Evolutionary conservation across 2,888 invertebrate species (phyloP).

Genomic region (Andricus quercusramuli): DNA sequence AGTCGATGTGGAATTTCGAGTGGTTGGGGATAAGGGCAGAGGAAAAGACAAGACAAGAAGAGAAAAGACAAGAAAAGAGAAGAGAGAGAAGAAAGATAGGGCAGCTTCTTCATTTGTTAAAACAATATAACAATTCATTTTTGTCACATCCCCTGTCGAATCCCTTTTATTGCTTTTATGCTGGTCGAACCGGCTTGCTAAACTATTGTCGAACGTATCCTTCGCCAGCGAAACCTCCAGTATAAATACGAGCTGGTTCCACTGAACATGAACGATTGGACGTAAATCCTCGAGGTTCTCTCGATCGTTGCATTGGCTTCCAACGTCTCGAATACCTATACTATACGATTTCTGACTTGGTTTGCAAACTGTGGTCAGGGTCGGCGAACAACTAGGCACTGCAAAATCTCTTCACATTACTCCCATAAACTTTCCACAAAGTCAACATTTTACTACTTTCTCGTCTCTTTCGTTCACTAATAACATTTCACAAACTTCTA

Average conservation of each 20-base stretch:
- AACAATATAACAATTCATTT: constrained; percentile 77
- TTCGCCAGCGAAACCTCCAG: constrained; percentile 18
- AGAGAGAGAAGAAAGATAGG: constrained; percentile 53
- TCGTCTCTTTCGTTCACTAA: neutral
- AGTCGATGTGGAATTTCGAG: neutral
- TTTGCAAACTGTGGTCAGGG: constrained; percentile 6
- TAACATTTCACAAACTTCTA: neutral
- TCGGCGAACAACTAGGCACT: neutral
- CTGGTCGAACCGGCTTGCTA: constrained; percentile 59
- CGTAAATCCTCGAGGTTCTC: constrained; percentile 33
- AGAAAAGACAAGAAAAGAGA: constrained; percentile 43
- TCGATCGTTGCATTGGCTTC: constrained; percentile 6
- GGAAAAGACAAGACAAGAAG: constrained; percentile 47
- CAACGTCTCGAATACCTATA: constrained; percentile 24
- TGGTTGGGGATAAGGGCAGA: too few species aligned
- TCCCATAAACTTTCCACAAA: neutral
- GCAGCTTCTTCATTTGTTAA: constrained; percentile 75
- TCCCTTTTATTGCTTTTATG: constrained; percentile 67
- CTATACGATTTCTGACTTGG: constrained; percentile 16
- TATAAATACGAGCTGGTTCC: constrained; percentile 33
- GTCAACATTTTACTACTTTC: neutral
- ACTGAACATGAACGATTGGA: constrained; percentile 38
- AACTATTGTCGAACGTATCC: constrained; percentile 64
- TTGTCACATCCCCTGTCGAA: constrained; percentile 73
- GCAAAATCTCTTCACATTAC: neutral